Evolutionary conservation across 2,888 invertebrate genomes (phyloP).

Genomic region (Caenorhabditis sp.): DNA sequence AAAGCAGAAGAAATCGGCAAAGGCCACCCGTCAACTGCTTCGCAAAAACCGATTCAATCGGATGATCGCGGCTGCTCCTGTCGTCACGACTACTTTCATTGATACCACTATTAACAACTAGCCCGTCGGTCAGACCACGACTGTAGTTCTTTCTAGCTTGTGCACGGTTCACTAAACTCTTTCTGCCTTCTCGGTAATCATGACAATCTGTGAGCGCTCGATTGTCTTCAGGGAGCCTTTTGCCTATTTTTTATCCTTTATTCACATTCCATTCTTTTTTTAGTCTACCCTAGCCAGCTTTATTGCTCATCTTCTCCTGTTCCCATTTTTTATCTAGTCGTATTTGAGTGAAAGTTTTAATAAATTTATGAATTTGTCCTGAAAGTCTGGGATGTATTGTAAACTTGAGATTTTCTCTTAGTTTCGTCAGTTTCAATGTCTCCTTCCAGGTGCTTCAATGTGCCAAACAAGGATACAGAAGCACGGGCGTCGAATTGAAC

Average conservation of each 20-base stretch:
- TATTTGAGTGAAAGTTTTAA: conserved; percentile 12
- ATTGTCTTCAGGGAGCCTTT: conserved; percentile 33
- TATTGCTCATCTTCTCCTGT: conserved; percentile 22
- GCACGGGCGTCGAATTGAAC: conserved; percentile 76
- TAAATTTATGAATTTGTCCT: too few species aligned
- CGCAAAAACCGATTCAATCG: conserved; percentile 71
- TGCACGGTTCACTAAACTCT: conserved; percentile 36
- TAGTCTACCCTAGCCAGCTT: conserved; percentile 22
- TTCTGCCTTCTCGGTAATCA: background rate
- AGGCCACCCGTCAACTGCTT: conserved; percentile 74
- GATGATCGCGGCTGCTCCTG: conserved; percentile 50
- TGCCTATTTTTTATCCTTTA: conserved; percentile 14
- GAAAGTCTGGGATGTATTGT: too few species aligned
- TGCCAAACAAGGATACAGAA: conserved; percentile 71
- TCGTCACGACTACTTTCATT: conserved; percentile 44
- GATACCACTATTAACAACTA: conserved; percentile 43
- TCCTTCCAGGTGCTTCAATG: conserved; percentile 74
- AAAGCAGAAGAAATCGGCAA: conserved; percentile 77
- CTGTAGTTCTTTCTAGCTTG: conserved; percentile 12
- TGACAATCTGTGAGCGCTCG: conserved; percentile 14
- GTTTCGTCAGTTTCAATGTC: too few species aligned
- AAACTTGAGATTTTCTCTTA: too few species aligned
- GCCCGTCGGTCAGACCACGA: conserved; percentile 26
- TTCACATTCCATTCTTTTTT: conserved; percentile 11
- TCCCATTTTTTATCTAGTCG: conserved; percentile 34